Percentiles rank a stretch among this genome's conserved stretches.
These are phyloP conservation scores for Forbesichthys papilliferus DNA, from an alignment of 2,113 vertebrate genomes.

Conservation along the genomic window DNA sequence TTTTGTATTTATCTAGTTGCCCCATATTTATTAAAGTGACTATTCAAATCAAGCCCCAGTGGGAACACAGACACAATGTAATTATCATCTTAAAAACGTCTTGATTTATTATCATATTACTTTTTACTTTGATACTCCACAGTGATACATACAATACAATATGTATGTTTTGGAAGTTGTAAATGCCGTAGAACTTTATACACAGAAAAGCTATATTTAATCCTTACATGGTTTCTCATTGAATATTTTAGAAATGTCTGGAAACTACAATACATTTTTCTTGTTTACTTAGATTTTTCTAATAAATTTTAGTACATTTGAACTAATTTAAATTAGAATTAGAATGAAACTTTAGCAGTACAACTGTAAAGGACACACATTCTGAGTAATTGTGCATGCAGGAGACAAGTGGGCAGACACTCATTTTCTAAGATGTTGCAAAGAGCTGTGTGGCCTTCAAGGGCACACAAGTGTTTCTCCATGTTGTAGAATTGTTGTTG, in stretches of 20 bases:
- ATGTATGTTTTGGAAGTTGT: too few species aligned
- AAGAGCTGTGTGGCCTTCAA: conserved; percentile 45
- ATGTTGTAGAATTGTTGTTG: conserved; percentile 29
- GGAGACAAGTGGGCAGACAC: conserved; percentile 55
- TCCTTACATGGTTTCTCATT: neutral
- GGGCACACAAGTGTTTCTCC: conserved; percentile 48
- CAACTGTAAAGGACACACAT: conserved; percentile 20
- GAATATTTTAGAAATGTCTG: neutral
- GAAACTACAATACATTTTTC: neutral
- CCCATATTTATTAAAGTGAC: neutral
- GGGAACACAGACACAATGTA: too few species aligned
- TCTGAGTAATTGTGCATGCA: conserved; percentile 42
- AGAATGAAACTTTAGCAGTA: neutral
- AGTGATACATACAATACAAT: conserved; percentile 3
- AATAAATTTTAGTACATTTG: conserved; percentile 13
- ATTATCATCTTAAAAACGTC: too few species aligned
- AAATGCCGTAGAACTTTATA: too few species aligned
- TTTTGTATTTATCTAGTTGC: neutral
- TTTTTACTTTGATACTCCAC: conserved; percentile 1
- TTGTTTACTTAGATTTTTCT: conserved; percentile 13
- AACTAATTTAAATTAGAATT: too few species aligned
- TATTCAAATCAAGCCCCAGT: too few species aligned
- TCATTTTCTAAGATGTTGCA: conserved; percentile 48
- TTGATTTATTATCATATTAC: neutral
- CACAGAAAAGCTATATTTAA: too few species aligned